Evolutionary conservation across 2,113 vertebrate species (phyloP).

Genomic region (Diphyllodes magnificus): DNA sequence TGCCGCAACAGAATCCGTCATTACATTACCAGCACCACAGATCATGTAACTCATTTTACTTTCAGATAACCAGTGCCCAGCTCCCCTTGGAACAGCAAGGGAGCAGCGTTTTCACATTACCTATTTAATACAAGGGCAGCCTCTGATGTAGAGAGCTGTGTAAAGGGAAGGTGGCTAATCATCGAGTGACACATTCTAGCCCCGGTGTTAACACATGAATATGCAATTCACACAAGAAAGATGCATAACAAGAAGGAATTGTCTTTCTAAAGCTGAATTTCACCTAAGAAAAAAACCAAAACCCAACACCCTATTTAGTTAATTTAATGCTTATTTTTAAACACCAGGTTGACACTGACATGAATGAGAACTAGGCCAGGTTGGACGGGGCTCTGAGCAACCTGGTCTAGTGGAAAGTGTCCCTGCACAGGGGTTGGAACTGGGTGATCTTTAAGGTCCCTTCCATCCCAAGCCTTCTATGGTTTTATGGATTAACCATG

Average conservation of each 20-base stretch:
- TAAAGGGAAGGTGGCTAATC: neutral
- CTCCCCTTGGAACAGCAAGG: neutral
- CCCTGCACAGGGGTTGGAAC: neutral
- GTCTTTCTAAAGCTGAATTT: neutral
- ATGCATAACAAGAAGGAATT: neutral
- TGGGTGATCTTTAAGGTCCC: neutral
- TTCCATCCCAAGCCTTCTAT: neutral
- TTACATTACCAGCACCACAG: neutral
- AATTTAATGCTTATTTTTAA: neutral
- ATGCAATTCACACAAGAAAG: neutral
- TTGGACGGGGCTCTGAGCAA: neutral
- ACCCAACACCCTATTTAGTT: neutral
- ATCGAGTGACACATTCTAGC: neutral
- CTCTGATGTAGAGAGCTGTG: neutral
- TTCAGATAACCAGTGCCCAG: neutral
- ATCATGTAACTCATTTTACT: slow-evolving; percentile 41
- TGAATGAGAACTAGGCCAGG: neutral
- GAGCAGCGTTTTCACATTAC: neutral
- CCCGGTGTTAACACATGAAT: neutral
- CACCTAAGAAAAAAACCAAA: neutral
- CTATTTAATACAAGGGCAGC: neutral
- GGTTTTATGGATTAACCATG: neutral
- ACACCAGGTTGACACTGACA: neutral
- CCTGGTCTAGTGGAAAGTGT: neutral
- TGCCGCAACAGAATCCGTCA: neutral